Evolutionary conservation across 1,140 invertebrate genomes (phyloP).

Genomic region (Pseudomyrmex concolor): DNA sequence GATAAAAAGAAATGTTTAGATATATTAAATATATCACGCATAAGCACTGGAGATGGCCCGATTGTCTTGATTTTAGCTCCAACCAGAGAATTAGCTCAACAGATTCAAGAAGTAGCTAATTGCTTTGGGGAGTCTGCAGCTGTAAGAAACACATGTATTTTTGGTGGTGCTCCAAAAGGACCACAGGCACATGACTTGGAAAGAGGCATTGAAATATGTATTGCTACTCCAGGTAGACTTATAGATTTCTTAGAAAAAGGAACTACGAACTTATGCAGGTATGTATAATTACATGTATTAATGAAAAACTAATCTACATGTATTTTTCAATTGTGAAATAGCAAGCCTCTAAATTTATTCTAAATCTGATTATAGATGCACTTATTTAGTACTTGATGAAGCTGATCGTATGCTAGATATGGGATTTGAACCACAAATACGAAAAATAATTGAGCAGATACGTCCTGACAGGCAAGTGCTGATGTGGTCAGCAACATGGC

Average conservation of each 20-base stretch:
- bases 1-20: conserved; percentile 9
- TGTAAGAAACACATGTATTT: conserved; percentile 96
- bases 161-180: conserved; percentile 98
- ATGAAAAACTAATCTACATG: conserved; percentile 25
- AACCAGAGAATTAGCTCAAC: conserved; percentile 98
- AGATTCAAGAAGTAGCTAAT: conserved; percentile 97
- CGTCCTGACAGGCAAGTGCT: conserved; percentile 97
- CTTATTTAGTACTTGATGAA: conserved; percentile 98
- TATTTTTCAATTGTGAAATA: conserved; percentile 12
- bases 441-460: conserved; percentile 98
- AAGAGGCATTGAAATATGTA: conserved; percentile 95
- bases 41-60: conserved; percentile 94
- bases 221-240: conserved; percentile 97
- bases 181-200: conserved; percentile 95
- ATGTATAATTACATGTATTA: conserved; percentile 11
- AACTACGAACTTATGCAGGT: conserved; percentile 93
- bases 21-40: conserved; percentile 83
- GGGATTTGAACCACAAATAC: conserved; percentile 99
- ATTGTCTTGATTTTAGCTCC: conserved; percentile 97
- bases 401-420: conserved; percentile 99
- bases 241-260: conserved; percentile 98
- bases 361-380: conserved; percentile 88
- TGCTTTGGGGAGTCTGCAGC: conserved; percentile 95
- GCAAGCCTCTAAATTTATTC: conserved; percentile 16
- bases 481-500: conserved; percentile 99